Evolutionary conservation across 2,113 vertebrate species (phyloP), one percentile per base, ranked within the genome.

Genomic region (Dipodomys stephensi): DNA sequence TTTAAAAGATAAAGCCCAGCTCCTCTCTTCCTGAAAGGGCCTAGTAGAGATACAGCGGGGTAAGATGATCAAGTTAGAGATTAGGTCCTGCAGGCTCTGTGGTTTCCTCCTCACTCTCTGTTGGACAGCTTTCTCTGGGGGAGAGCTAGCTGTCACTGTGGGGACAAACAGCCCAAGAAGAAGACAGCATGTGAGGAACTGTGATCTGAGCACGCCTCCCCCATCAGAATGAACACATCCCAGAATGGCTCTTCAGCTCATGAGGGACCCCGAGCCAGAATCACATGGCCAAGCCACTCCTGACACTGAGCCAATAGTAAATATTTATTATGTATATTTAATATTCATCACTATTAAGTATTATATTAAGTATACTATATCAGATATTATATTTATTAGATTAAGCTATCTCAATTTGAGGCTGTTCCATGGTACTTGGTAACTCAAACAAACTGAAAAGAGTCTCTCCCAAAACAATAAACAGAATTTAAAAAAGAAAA

Each of bases 61-160:
- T 18, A 0, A 2, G 69, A 13, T 1, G 35, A 6, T 2, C 11
- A 4, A 16, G 46, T 10, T 65, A 23, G 28, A 8, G 16, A 30
- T 22, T 23, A 30, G 23, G 71, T 57, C 39, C 39, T 1, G 46
- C 22, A 88, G 64, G 44, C 69, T 5, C 68, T 1, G 2, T 6
- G 53, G 12, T 62, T 49, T 68, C 49, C 22, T 44, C 46, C 67
- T 11, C 53, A n/a, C 35, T 32, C 18, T 83, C 64, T 68, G 65
- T 16, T 16, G 49, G 20, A 13, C 27, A 11, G 19, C 13, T 30
- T 13, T 35, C n/a, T 76, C 46, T 22, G 8, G 28, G 72, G 32
- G 8, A 35, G 62, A 30, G n/a, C 8, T 13, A 76, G 39, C 69
- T 71, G 23, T 22, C 13, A 25, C 7, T 18, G 20, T 46, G 16